A percentile compares a stretch with the other conserved stretches of the same genome.
These are phyloP conservation scores for Dasypogon diadema DNA, from an alignment of 2,888 invertebrate species.

Conservation along the genomic window DNA sequence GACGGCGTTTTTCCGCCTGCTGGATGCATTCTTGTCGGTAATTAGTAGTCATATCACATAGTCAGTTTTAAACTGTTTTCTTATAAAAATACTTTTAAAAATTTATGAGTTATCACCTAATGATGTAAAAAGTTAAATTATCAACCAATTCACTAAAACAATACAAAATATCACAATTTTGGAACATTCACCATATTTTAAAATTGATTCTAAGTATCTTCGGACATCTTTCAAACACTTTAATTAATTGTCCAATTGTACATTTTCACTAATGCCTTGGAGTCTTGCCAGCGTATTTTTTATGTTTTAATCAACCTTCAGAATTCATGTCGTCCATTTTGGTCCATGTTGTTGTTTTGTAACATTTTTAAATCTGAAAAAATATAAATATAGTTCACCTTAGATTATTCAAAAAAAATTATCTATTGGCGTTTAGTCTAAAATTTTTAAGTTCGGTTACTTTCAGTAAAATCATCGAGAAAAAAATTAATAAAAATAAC, in stretches of 20 bases:
- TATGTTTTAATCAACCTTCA: too few relatives aligned
- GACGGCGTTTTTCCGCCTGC: slow-evolving; percentile 69
- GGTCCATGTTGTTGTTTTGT: slow-evolving; percentile 25
- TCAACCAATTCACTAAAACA: slow-evolving; percentile 13
- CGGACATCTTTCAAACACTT: slow-evolving; percentile 21
- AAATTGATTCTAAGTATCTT: slow-evolving; percentile 27
- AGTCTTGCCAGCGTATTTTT: too few relatives aligned
- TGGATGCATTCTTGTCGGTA: slow-evolving; percentile 69
- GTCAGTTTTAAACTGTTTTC: slow-evolving; percentile 51
- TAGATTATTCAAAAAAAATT: too few relatives aligned
- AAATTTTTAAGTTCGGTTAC: too few relatives aligned
- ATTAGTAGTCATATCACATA: slow-evolving; percentile 69
- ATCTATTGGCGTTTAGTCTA: too few relatives aligned
- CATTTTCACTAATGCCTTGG: slow-evolving; percentile 35
- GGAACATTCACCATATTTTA: slow-evolving; percentile 42
- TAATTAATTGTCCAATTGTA: not conserved
- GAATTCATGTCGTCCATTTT: not conserved
- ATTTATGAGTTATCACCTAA: slow-evolving; percentile 26
- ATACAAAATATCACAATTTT: slow-evolving; percentile 46
- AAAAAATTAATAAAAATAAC: too few relatives aligned
- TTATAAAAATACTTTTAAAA: slow-evolving; percentile 39
- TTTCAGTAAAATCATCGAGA: too few relatives aligned
- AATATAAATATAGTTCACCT: too few relatives aligned
- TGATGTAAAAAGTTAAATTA: slow-evolving; percentile 15
- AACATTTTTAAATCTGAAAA: slow-evolving; percentile 24